Conservation (phyloP, 2,113 vertebrate genomes). For the Menura novaehollandiae region DNA sequence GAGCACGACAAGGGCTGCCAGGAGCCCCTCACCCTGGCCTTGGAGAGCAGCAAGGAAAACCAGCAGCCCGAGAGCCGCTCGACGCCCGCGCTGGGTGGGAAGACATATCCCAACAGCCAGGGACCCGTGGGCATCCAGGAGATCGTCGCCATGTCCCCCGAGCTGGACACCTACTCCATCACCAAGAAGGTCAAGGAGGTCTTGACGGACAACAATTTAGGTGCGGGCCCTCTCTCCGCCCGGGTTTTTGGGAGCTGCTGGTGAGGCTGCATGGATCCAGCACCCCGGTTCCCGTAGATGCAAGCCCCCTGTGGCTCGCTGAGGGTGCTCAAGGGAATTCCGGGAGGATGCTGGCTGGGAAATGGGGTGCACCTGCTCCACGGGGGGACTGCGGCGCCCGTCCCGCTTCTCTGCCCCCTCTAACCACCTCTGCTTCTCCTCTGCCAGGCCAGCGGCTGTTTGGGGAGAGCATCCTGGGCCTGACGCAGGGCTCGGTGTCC, state of each 20-base stretch:
- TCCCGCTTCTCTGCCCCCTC: neutral
- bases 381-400: neutral
- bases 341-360: neutral
- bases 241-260: neutral
- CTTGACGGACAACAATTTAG: constrained; percentile 97
- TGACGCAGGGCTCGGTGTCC: constrained; percentile 97
- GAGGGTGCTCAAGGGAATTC: neutral
- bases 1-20: constrained; percentile 70
- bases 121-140: constrained; percentile 90
- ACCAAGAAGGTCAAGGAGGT: constrained; percentile 99
- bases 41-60: constrained; percentile 97
- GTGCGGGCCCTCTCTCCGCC: constrained; percentile 62
- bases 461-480: constrained; percentile 95
- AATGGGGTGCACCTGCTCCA: neutral
- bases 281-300: fast-evolving
- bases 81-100: constrained; percentile 60
- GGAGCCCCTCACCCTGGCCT: constrained; percentile 81
- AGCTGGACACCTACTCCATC: constrained; percentile 95
- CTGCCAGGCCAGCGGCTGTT: constrained; percentile 93
- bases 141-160: constrained; percentile 93
- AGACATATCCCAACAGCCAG: constrained; percentile 71
- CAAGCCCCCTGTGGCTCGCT: fast-evolving
- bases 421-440: constrained; percentile 50
- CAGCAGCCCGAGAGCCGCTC: constrained; percentile 80
- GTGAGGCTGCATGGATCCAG: neutral